Conservation (phyloP, 2,113 vertebrate species). For the Tragelaphus strepsiceros region DNA sequence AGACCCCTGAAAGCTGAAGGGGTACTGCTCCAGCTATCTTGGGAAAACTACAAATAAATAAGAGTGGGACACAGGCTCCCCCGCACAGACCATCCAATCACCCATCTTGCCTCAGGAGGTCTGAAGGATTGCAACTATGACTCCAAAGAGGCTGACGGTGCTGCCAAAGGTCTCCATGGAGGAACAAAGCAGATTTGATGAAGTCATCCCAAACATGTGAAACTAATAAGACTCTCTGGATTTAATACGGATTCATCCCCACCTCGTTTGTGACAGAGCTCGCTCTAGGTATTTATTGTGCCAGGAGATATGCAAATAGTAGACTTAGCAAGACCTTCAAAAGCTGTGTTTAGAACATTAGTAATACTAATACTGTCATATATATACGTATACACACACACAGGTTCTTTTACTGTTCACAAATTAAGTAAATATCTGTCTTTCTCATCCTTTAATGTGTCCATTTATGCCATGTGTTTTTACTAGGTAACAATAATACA, state of each 20-base stretch:
- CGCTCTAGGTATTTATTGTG: rapidly evolving
- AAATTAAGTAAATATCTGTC: background rate
- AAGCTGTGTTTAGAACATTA: background rate
- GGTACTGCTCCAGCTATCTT: background rate
- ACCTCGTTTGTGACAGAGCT: rapidly evolving
- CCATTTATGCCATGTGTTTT: background rate
- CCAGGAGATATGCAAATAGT: rapidly evolving
- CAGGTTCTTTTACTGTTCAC: background rate
- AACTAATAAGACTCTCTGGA: background rate
- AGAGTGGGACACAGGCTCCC: background rate
- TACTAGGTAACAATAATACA: background rate
- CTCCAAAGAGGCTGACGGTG: background rate
- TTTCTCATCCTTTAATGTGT: background rate
- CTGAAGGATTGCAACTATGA: background rate
- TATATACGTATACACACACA: rapidly evolving
- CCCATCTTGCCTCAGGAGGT: background rate
- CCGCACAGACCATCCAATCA: background rate
- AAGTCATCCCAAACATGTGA: background rate
- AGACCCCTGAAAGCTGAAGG: background rate
- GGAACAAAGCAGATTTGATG: no score
- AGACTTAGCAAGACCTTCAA: background rate
- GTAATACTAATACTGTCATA: no score
- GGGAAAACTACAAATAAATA: background rate
- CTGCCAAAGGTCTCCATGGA: background rate
- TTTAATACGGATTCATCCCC: rapidly evolving